Percentiles rank a stretch among this genome's conserved stretches.
phyloP scores from a whole-genome alignment of 2,113 vertebrate species.

The Tautogolabrus adspersus region DNA sequence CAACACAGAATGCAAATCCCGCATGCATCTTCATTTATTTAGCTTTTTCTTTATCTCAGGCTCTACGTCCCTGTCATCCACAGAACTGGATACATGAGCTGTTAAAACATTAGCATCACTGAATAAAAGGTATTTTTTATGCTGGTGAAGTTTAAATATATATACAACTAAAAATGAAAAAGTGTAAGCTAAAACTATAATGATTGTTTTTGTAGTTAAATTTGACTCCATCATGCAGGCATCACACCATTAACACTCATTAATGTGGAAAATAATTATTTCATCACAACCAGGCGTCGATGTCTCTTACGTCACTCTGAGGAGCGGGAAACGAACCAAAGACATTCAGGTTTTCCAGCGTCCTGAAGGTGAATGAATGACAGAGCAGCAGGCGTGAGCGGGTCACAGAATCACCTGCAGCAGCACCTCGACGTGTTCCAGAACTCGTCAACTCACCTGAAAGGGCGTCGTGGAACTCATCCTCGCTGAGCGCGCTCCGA shows the following conservation, averaged over 20 bases:
- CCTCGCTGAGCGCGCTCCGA: constrained; percentile 90
- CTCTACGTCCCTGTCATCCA: no score
- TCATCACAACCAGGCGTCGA: constrained; percentile 37
- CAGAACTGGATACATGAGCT: no score
- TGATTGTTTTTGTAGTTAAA: background rate
- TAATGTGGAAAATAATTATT: constrained; percentile 10
- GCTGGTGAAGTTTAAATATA: no score
- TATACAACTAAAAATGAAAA: no score
- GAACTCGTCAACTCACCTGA: constrained; percentile 87
- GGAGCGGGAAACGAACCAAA: constrained; percentile 49
- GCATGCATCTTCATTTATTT: no score
- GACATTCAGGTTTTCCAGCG: constrained; percentile 56
- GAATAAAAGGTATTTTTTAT: no score
- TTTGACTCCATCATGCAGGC: constrained; percentile 26
- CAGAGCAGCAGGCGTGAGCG: constrained; percentile 31
- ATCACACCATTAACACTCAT: constrained; percentile 1
- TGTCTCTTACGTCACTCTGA: constrained; percentile 25
- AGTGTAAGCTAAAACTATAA: no score
- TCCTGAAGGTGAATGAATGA: constrained; percentile 58
- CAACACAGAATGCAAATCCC: no score
- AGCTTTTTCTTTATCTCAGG: no score
- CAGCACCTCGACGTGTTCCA: constrained; percentile 31
- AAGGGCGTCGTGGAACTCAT: constrained; percentile 96
- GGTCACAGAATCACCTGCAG: constrained; percentile 39
- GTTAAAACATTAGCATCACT: no score